These are phyloP conservation scores for Pyrrhia umbra DNA, from an alignment of 2,888 invertebrate species.

Conservation along the genomic window DNA sequence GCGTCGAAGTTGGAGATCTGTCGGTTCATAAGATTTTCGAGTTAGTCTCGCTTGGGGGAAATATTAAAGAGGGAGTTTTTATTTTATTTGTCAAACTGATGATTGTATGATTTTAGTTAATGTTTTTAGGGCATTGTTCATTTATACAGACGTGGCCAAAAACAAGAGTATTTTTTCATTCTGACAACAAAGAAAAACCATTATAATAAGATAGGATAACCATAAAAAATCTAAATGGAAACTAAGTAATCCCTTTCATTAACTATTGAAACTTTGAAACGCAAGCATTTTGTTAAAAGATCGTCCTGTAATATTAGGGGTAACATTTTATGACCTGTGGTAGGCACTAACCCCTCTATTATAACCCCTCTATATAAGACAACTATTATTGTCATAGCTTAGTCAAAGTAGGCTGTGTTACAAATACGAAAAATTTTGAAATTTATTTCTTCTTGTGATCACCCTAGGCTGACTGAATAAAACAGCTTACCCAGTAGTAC, in stretches of 20 bases:
- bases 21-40: constrained; percentile 30
- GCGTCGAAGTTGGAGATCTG: constrained; percentile 59
- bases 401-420: too few relatives aligned
- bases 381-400: too few relatives aligned
- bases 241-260: constrained; percentile 10
- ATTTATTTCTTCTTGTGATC: too few relatives aligned
- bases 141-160: too few relatives aligned
- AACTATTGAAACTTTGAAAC: constrained; percentile 31
- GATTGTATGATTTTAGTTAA: neutral
- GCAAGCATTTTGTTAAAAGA: constrained; percentile 14
- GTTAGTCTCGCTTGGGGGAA: constrained; percentile 36
- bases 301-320: constrained; percentile 2
- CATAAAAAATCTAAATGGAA: constrained; percentile 8
- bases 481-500: too few relatives aligned
- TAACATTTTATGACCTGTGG: neutral
- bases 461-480: too few relatives aligned
- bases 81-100: constrained; percentile 20
- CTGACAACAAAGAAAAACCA: too few relatives aligned
- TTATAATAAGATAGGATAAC: neutral
- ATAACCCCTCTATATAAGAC: too few relatives aligned
- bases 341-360: too few relatives aligned
- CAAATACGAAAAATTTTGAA: too few relatives aligned
- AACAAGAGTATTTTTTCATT: neutral
- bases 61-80: constrained; percentile 3
- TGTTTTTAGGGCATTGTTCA: too few relatives aligned